Percentiles rank a stretch among this genome's conserved stretches.
These are phyloP conservation scores for Danio rerio DNA, from an alignment of 2,113 vertebrate species.

Conservation along the genomic window DNA sequence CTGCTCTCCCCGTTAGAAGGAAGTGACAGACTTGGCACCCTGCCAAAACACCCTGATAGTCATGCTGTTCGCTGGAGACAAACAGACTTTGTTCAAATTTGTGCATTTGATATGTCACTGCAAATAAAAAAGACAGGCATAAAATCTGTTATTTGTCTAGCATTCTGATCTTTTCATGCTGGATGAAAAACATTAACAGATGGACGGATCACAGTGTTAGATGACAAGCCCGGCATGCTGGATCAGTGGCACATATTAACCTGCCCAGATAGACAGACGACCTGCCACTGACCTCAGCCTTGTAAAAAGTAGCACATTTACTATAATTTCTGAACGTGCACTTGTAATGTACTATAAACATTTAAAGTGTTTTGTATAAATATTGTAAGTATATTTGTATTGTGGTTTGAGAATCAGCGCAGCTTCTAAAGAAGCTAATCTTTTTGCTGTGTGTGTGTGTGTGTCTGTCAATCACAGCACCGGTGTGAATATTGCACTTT, in stretches of 20 bases:
- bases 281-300: background rate
- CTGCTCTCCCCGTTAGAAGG: too few relatives aligned
- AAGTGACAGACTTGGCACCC: too few relatives aligned
- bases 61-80: too few relatives aligned
- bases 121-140: background rate
- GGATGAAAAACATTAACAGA: slow-evolving; percentile 24
- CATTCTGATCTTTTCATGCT: background rate
- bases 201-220: slow-evolving; percentile 4
- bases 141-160: slow-evolving; percentile 1
- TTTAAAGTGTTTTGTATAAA: too few relatives aligned
- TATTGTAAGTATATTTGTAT: too few relatives aligned
- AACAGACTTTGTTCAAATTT: background rate
- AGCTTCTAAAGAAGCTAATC: too few relatives aligned
- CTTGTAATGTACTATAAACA: background rate
- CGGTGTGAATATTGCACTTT: too few relatives aligned
- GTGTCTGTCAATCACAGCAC: too few relatives aligned
- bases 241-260: slow-evolving; percentile 2
- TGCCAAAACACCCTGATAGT: too few relatives aligned
- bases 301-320: background rate
- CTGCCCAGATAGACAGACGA: background rate
- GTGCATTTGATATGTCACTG: background rate
- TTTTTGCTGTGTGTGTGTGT: too few relatives aligned
- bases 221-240: background rate
- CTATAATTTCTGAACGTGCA: background rate
- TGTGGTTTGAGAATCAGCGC: too few relatives aligned